phyloP scores from a whole-genome alignment of 1,140 invertebrate genomes.

The Drosophila orosa region DNA sequence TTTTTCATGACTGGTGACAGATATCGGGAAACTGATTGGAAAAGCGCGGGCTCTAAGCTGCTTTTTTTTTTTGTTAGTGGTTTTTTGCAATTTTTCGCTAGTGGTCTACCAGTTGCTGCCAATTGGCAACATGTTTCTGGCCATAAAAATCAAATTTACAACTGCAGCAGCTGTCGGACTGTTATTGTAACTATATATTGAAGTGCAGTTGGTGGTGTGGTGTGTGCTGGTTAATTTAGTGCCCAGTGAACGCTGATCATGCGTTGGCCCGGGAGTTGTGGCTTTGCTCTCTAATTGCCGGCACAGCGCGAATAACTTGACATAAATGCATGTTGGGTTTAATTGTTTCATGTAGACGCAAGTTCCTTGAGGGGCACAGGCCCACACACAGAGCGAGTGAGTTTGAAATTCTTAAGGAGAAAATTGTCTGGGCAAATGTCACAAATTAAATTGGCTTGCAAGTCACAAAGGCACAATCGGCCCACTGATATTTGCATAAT shows the following conservation, averaged over 20 bases:
- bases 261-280: conserved; percentile 30
- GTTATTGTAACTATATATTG: conserved; percentile 31
- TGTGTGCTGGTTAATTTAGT: conserved; percentile 57
- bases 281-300: conserved; percentile 67
- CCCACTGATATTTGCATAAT: conserved; percentile 78
- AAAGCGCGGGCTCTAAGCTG: conserved; percentile 28
- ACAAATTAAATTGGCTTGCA: conserved; percentile 75
- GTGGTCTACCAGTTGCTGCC: conserved; percentile 60
- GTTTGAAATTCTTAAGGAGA: conserved; percentile 26
- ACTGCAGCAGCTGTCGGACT: conserved; percentile 73
- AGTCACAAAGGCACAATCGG: conserved; percentile 52
- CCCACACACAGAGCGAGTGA: conserved; percentile 56
- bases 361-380: conserved; percentile 55
- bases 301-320: conserved; percentile 76
- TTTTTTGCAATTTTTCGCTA: conserved; percentile 22
- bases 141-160: conserved; percentile 82
- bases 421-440: conserved; percentile 73
- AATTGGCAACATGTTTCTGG: conserved; percentile 73
- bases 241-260: conserved; percentile 58
- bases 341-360: conserved; percentile 78
- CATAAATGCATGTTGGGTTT: conserved; percentile 81
- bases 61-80: not conserved
- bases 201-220: conserved; percentile 23
- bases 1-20: conserved; percentile 67
- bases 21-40: conserved; percentile 63